Evolutionary conservation across 1,140 invertebrate genomes (phyloP), one percentile per base, ranked within the genome.

Genomic region (Amphibalanus amphitrite): DNA sequence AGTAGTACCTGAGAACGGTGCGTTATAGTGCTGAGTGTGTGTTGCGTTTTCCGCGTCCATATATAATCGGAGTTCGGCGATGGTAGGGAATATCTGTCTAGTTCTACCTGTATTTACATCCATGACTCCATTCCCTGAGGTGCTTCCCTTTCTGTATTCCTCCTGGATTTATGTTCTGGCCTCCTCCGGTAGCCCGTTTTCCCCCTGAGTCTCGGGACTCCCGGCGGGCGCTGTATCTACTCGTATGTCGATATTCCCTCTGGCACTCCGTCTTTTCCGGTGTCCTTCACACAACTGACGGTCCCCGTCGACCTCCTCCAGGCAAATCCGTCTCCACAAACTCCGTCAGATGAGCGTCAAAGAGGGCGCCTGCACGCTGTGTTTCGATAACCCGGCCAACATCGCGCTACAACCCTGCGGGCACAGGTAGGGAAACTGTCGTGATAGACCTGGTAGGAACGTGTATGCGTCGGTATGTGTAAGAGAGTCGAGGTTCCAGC

Each of bases 331-430:
- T 0, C 33, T 30, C 28, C 0, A 72, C 25, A 71, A 25, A 23
- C 80, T 93, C 70, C 81, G 89, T 73, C 85, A 88, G 78, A 82
- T 90, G 28, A 90, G 86, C 77, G 87, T 92, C 29, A 84, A 85
- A 73, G 92, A 94, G 78, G 90, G 94, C 79, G 89, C 89, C 0
- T 96, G 92, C 81, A 92, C 89, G 10, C 80, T 95, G 29, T 95
- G 93, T 81, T 94, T 88, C 81, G 92, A 95, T 80, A 84, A 86
- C 71, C 85, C 84, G 76, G 90, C 90, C 10, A 85, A 85, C 70
- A 86, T 92, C 25, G 82, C 85, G 74, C 83, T 95, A 13, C 77
- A 87, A 72, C 92, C 92, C 0, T 95, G 93, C 80, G 82, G 85
- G 73, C 93, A 95, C 77, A 84, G 84, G 89, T 90, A n/a, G 84